Evolutionary conservation across 2,888 invertebrate species (phyloP).

Genomic region (Rugalucina vietnamica): DNA sequence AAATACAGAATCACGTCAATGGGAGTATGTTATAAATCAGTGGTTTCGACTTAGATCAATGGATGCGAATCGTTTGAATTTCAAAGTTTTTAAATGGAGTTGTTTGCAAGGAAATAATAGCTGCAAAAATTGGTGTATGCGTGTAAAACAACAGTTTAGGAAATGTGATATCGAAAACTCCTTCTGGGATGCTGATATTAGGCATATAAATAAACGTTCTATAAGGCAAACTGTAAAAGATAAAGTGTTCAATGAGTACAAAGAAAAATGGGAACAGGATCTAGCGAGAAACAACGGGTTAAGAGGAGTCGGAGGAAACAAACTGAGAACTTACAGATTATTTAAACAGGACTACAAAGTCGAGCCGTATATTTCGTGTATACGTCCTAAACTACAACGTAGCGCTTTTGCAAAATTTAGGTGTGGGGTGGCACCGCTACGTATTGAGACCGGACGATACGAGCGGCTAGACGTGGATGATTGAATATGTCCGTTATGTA

Average conservation of each 20-base stretch:
- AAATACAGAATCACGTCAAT: not conserved
- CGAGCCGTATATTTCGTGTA: not conserved
- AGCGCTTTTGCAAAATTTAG: not conserved
- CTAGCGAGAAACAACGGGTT: not conserved
- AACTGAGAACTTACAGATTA: too few species aligned
- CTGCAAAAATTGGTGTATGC: not conserved
- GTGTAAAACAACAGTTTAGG: not conserved
- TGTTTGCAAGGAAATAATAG: not conserved
- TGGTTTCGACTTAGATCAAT: conserved; percentile 1
- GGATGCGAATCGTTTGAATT: not conserved
- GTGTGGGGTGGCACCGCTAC: too few species aligned
- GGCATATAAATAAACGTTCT: not conserved
- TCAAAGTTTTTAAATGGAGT: not conserved
- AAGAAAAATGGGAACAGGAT: not conserved
- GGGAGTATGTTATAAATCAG: conserved; percentile 1
- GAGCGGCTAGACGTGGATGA: too few species aligned
- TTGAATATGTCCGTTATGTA: too few species aligned
- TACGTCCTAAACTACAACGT: not conserved
- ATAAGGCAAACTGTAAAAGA: not conserved
- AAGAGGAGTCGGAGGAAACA: not conserved
- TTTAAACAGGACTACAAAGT: not conserved
- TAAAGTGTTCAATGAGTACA: not conserved
- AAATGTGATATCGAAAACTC: not conserved
- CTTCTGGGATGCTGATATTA: not conserved
- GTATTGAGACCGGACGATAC: too few species aligned